phyloP scores from a whole-genome alignment of 2,113 vertebrate genomes.

The human region DNA sequence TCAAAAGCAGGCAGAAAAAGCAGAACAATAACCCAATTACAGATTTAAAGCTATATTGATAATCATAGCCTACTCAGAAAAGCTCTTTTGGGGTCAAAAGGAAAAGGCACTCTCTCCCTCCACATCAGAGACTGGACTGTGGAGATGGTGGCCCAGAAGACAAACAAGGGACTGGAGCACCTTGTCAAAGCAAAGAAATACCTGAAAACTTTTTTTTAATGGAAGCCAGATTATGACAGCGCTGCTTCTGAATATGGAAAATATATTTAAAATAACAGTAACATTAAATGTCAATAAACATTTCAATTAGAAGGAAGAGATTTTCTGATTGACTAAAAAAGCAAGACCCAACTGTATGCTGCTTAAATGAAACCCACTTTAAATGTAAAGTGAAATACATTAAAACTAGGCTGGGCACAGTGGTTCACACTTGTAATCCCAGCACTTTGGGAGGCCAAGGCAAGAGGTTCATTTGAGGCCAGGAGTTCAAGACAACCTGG shows the following conservation, averaged over 20 bases:
- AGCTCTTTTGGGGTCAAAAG: background rate
- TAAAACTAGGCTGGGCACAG: too few species aligned
- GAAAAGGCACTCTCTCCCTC: background rate
- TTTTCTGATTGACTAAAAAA: background rate
- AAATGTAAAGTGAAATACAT: background rate
- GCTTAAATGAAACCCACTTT: background rate
- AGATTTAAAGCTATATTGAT: background rate
- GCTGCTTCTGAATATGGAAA: conserved; percentile 98
- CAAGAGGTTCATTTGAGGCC: too few species aligned
- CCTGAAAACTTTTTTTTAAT: conserved; percentile 97
- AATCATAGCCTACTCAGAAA: background rate
- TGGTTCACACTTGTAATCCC: too few species aligned
- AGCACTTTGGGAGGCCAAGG: too few species aligned
- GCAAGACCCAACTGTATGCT: too few species aligned
- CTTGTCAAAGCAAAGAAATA: conserved; percentile 56
- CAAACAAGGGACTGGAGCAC: background rate
- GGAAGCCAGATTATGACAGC: conserved; percentile 98
- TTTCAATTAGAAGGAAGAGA: background rate
- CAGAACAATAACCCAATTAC: background rate
- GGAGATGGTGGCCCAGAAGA: background rate
- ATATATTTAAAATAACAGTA: conserved; percentile 26
- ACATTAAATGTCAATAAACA: background rate
- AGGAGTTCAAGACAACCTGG: too few species aligned
- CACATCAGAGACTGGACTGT: background rate
- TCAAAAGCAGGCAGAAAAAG: background rate